These are phyloP conservation scores for Tinea trinotella DNA, from an alignment of 2,888 invertebrate species.

Conservation along the genomic window DNA sequence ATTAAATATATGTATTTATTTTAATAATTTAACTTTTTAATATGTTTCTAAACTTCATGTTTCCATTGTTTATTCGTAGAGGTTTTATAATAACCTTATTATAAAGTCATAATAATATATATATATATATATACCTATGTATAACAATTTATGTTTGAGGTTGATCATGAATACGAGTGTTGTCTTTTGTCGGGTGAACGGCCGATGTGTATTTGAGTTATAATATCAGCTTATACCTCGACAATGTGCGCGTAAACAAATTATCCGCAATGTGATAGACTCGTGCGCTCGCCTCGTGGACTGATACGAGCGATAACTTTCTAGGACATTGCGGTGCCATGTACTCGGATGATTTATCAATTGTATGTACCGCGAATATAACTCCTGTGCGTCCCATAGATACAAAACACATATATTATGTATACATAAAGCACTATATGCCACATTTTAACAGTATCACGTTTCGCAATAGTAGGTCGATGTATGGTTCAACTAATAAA, in stretches of 20 bases:
- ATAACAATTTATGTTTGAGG: too few relatives aligned
- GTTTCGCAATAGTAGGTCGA: not conserved
- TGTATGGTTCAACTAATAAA: not conserved
- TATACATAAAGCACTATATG: not conserved
- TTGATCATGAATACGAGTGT: conserved; percentile 16
- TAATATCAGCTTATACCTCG: conserved; percentile 23
- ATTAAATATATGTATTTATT: too few relatives aligned
- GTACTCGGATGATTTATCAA: conserved; percentile 32
- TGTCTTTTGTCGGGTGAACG: conserved; percentile 40
- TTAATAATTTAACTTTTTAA: too few relatives aligned
- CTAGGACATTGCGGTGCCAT: conserved; percentile 31
- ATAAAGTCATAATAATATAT: too few relatives aligned
- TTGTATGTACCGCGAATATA: conserved; percentile 28
- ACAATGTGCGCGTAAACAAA: conserved; percentile 26
- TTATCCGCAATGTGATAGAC: conserved; percentile 19
- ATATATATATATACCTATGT: too few relatives aligned
- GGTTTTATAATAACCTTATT: too few relatives aligned
- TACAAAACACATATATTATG: not conserved
- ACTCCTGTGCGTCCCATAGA: not conserved
- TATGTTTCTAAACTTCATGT: too few relatives aligned
- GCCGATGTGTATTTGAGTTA: conserved; percentile 26
- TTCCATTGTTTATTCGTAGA: too few relatives aligned
- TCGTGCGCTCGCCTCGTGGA: conserved; percentile 12
- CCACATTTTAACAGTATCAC: not conserved
- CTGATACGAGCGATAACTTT: conserved; percentile 29